Base-by-base conservation (phyloP, 2,113 vertebrate species). In the Mesocricetus auratus region DNA sequence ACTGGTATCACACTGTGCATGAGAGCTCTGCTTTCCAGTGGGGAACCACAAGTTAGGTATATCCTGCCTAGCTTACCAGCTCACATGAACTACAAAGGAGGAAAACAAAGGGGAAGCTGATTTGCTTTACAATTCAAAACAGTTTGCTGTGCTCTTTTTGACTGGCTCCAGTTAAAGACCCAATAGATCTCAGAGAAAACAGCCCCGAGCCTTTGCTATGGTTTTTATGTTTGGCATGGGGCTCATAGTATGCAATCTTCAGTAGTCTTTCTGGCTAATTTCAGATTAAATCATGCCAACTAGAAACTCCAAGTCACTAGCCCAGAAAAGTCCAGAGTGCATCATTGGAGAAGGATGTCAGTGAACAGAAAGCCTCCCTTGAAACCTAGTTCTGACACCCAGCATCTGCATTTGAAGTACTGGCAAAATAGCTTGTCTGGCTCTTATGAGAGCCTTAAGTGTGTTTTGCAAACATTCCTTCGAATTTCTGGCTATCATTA, bases 121-220 rank as follows among this genome's bases (percentile, higher is more conserved):
- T 98, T 97, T 88, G n/a, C 97, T 97, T 97, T 94, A 85, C 97
- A 88, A 92, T 90, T 97, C 95, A 83, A 96, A 98, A 98, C 97
- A 98, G 96, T 98, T 98, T 66, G 97, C 83, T 98, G 89, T 96
- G 97, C 98, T 98, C 94, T 98, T 98, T 97, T 98, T 98, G 96
- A 93, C 96, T 98, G 94, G 42, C 92, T 98, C 88, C 96, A 93
- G 98, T 96, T 98, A 97, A 97, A 97, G 47, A 2, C 62, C n/a
- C 92, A 96, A 96, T 96, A 98, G 98, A 93, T 89, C 56, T 97
- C 95, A 69, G 94, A 96, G 95, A 97, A 98, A 98, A 97, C 45
- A 96, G 5, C 91, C 96, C 83, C 93, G 97, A 89, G 96, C 85
- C 93, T 93, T 81, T 60, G 11, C 7, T 82, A 91, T 93, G 97